Base-by-base conservation (phyloP, 2,888 invertebrate genomes). In the Branchipolynoe longqiensis region DNA sequence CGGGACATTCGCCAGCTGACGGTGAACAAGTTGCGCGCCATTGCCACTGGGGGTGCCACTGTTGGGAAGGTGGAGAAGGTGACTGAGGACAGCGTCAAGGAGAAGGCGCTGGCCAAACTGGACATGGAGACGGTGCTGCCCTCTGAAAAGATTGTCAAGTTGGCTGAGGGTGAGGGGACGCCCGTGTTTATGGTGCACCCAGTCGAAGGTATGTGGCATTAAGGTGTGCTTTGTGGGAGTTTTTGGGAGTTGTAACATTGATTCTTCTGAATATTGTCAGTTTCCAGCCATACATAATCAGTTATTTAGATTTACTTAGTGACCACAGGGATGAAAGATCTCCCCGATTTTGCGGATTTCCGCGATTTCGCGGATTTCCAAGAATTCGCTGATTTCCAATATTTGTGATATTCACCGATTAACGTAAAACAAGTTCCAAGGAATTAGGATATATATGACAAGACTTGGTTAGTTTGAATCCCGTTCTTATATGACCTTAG, bases 1-100 rank as follows among this genome's bases (percentile, higher is more conserved):
- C 97, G 97, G 94, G 98, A 98, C 94, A 98, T 99, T 91, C 95
- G 98, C 88, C 95, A 90, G 81, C 91, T 94, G 22, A 93, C 92
- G 8, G 84, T 93, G 22, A 88, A 88, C 73, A 90, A 90, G 56
- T 88, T 92, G 48, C 82, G 84, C n/a, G 90, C 73, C 14, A 87
- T 87, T 31, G 62, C 56, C 40, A 69, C 18, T 18, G 69, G 82
- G 8, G 73, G 54, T 14, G 78, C 36, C 8, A 38, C 18, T 33
- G 69, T 22, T 1, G 69, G 22, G 6, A 40, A 36, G 18, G 25
- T 14, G 48, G 31, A 62, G 31, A 31, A 1, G 14, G 28, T 12
- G 62, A 2, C 62, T 14, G 22, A 8, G 4, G 14, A 18, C 14
- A 48, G 33, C 8, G 38, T 25, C 1, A 38, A 69, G 69, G 81